A percentile compares a stretch with the other conserved stretches of the same genome.
Conservation (phyloP, 2,888 invertebrate species). For the Calliphora vomitoria region DNA sequence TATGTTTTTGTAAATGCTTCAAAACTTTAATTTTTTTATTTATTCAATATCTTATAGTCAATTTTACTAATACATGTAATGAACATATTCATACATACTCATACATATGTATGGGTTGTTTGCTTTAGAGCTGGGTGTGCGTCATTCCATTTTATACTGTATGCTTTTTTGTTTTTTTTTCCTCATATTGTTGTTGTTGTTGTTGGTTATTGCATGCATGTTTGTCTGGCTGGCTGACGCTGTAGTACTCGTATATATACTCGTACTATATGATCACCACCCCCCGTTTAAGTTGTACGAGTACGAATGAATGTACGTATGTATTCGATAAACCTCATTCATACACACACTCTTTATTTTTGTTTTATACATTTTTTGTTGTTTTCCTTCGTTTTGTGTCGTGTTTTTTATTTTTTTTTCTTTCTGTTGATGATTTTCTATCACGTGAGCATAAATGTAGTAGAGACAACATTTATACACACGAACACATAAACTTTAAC, state of each 20-base stretch:
- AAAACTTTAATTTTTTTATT: conserved; percentile 21
- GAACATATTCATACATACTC: conserved; percentile 8
- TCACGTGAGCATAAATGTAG: conserved; percentile 68
- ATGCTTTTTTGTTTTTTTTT: background rate
- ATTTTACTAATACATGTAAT: conserved; percentile 38
- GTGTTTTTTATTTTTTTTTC: conserved; percentile 20
- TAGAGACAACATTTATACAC: conserved; percentile 13
- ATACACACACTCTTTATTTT: conserved; percentile 39
- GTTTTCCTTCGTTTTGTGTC: conserved; percentile 43
- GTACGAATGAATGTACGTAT: conserved; percentile 17
- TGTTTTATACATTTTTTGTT: conserved; percentile 35
- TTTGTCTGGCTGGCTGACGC: conserved; percentile 46
- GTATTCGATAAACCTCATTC: conserved; percentile 40
- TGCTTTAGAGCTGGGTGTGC: conserved; percentile 44
- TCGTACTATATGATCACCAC: conserved; percentile 60
- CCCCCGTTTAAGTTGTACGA: conserved; percentile 57
- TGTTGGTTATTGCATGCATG: conserved; percentile 52
- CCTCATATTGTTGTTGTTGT: background rate
- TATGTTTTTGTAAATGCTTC: background rate
- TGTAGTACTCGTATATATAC: background rate
- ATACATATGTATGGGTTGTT: background rate
- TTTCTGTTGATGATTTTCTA: conserved; percentile 62
- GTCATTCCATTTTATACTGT: conserved; percentile 39
- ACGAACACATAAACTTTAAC: background rate
- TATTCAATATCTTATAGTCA: conserved; percentile 6